Evolutionary conservation across 2,888 invertebrate species (phyloP).

Genomic region (Homarus gammarus): DNA sequence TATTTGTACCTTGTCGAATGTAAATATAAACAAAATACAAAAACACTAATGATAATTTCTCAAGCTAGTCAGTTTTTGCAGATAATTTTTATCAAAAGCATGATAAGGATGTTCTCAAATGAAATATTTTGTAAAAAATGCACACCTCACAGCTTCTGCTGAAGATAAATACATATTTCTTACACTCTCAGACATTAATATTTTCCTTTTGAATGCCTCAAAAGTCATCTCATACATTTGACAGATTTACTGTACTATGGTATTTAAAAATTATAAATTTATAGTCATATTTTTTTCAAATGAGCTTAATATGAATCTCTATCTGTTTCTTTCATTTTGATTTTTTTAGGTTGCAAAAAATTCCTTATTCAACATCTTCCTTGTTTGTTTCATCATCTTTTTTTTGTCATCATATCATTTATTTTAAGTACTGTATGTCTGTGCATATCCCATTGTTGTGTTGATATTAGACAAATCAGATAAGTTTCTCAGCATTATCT

Average conservation of each 20-base stretch:
- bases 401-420: no score
- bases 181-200: not conserved
- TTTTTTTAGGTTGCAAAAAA: not conserved
- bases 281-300: not conserved
- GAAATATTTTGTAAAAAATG: slow-evolving; percentile 14
- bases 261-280: no score
- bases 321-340: not conserved
- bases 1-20: slow-evolving; percentile 28
- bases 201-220: not conserved
- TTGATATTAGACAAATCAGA: not conserved
- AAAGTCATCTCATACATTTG: not conserved
- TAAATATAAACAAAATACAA: slow-evolving; percentile 41
- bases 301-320: slow-evolving; percentile 7
- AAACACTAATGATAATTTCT: slow-evolving; percentile 38
- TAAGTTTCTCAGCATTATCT: not conserved
- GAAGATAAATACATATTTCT: not conserved
- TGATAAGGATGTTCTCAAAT: slow-evolving; percentile 21
- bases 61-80: slow-evolving; percentile 70
- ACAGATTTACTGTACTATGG: no score
- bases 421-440: not conserved
- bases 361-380: not conserved
- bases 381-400: not conserved
- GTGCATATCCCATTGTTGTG: not conserved
- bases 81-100: slow-evolving; percentile 42
- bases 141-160: slow-evolving; percentile 10